Evolutionary conservation across 2,113 vertebrate genomes (phyloP), one percentile per base, ranked within the genome.

Genomic region (Pungitius pungitius): DNA sequence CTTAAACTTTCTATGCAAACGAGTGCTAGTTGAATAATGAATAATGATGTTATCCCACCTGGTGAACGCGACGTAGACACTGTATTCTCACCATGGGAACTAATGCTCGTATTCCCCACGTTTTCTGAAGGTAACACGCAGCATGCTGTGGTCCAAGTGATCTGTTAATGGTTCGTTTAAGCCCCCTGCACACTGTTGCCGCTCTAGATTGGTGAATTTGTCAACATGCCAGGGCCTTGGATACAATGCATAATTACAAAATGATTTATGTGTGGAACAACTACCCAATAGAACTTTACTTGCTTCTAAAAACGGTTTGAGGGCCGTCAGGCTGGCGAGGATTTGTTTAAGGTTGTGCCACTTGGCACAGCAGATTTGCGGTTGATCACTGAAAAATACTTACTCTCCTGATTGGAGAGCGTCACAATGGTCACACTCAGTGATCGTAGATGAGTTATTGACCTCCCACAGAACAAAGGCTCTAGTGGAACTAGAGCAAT

Each of bases 401-500:
- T 59, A 82, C 75, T 84, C 81, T 89, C 72, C 87, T 89, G 91
- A 92, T 92, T 89, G 83, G 80, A 85, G 82, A 84, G 85, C 73
- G 60, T 85, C 81, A 77, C 70, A 26, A 81, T 82, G 84, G 90
- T 90, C 89, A 88, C 91, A 89, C 86, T 87, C 70, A 14, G 77
- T 88, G 91, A 87, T 89, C 90, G 85, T 76, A 89, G 90, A 93
- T 93, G 89, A 93, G 87, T 91, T 91, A 90, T 91, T 93, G 90
- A 91, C 88, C 92, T 88, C 81, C 81, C 40, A 12, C 79, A 87
- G 80, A 90, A 88, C 84, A 84, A 77, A 83, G 77, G 87, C 85
- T 81, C 79, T 72, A 42, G 73, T 62, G 80, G 74, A 87, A 85
- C 85, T 63, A 81, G 81, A 83, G 86, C 82, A 87, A 92, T 92